phyloP scores from a whole-genome alignment of 2,888 invertebrate species.

The Dromius quadrimaculatus region DNA sequence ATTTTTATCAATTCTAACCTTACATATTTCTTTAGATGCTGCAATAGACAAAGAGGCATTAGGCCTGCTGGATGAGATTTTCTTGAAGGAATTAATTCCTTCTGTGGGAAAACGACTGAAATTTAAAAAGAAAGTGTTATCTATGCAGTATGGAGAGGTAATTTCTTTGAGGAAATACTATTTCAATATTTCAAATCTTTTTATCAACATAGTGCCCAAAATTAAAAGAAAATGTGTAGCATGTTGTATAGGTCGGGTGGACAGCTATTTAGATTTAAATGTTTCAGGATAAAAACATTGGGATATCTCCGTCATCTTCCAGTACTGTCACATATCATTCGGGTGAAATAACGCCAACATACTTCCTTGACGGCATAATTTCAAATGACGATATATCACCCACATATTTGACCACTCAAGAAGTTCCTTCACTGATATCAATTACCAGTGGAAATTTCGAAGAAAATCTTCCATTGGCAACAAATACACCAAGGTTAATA shows the following conservation, averaged over 20 bases:
- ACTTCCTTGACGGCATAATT: neutral
- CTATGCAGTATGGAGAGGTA: neutral
- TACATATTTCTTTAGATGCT: neutral
- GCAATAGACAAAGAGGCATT: conserved; percentile 2
- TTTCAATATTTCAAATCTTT: too few relatives aligned
- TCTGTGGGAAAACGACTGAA: neutral
- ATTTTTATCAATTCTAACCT: too few relatives aligned
- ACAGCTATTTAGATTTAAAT: conserved; percentile 3
- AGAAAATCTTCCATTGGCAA: neutral
- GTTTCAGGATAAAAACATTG: neutral
- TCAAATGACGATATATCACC: too few relatives aligned
- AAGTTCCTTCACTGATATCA: neutral
- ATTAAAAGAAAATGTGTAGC: too few relatives aligned
- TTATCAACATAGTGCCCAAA: too few relatives aligned
- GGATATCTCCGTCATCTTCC: neutral
- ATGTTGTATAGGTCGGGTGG: too few relatives aligned
- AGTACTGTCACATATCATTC: neutral
- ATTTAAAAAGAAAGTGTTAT: conserved; percentile 4
- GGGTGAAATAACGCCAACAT: conserved; percentile 1
- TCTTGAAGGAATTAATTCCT: neutral
- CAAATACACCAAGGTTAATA: neutral
- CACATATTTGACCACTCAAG: too few relatives aligned
- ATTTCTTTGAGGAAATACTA: neutral
- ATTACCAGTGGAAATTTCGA: neutral
- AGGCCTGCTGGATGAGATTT: neutral